Percentiles rank a stretch among this genome's conserved stretches.
Conservation (phyloP, 1,140 invertebrate species). For the Rhysida immarginata region DNA sequence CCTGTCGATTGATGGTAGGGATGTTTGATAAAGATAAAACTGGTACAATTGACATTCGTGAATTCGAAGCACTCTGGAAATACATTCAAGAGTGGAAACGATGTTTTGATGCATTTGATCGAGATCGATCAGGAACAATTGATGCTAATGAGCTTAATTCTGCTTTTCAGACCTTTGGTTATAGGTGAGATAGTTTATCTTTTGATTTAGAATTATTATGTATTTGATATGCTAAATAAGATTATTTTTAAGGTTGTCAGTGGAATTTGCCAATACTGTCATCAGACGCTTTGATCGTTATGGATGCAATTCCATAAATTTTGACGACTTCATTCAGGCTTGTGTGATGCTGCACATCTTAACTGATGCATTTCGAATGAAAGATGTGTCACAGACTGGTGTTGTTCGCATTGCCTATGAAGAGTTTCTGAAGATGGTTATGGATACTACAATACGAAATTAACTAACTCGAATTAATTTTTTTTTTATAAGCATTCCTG, state of each 20-base stretch:
- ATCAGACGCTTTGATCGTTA: constrained; percentile 26
- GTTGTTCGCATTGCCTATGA: constrained; percentile 28
- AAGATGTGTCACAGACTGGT: constrained; percentile 25
- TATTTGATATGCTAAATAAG: neutral
- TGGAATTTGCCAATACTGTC: constrained; percentile 26
- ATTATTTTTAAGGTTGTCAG: constrained; percentile 24
- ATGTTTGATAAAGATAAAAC: constrained; percentile 76
- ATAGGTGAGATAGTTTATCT: constrained; percentile 20
- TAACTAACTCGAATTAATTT: too few relatives aligned
- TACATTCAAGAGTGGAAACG: constrained; percentile 78
- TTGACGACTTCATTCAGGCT: constrained; percentile 34
- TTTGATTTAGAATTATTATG: neutral
- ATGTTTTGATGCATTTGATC: constrained; percentile 28
- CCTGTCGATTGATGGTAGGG: constrained; percentile 76
- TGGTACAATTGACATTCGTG: constrained; percentile 70
- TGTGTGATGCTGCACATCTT: constrained; percentile 31
- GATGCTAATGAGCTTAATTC: constrained; percentile 27
- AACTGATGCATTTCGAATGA: constrained; percentile 29
- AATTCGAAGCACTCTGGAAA: constrained; percentile 72
- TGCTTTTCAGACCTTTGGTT: constrained; percentile 31
- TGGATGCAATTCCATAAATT: constrained; percentile 25
- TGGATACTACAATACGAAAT: constrained; percentile 23
- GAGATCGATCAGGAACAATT: constrained; percentile 31
- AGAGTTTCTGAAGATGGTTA: constrained; percentile 28
- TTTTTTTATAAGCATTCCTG: too few relatives aligned